These are phyloP conservation scores for Monomorium pharaonis DNA, from an alignment of 1,140 invertebrate genomes.

Conservation along the genomic window DNA sequence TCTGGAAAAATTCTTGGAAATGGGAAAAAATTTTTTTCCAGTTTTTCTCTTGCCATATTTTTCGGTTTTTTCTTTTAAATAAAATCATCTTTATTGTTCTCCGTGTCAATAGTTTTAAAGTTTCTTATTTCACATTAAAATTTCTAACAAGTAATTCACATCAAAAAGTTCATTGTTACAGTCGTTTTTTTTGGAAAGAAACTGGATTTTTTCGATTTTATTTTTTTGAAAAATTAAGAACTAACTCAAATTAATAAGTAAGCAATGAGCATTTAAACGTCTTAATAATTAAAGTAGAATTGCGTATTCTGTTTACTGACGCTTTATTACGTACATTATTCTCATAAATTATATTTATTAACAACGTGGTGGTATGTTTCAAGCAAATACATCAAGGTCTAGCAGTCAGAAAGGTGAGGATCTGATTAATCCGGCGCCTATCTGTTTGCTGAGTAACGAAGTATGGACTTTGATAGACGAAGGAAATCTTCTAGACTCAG, in stretches of 20 bases:
- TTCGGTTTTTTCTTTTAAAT: too few relatives aligned
- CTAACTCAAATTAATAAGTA: not conserved
- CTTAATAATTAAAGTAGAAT: not conserved
- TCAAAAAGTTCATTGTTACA: too few relatives aligned
- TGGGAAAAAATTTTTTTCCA: too few relatives aligned
- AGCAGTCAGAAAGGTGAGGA: constrained; percentile 79
- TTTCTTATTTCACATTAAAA: too few relatives aligned
- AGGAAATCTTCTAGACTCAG: constrained; percentile 86
- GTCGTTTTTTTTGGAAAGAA: too few relatives aligned
- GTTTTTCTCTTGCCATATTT: too few relatives aligned
- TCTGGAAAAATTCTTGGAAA: too few relatives aligned
- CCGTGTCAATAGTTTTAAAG: too few relatives aligned
- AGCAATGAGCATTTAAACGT: not conserved
- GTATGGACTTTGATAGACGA: constrained; percentile 80
- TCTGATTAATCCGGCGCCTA: constrained; percentile 79
- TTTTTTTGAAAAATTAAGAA: too few relatives aligned
- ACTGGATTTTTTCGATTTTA: too few relatives aligned
- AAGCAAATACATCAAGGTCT: constrained; percentile 76
- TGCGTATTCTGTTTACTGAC: not conserved
- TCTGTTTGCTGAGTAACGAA: constrained; percentile 81
- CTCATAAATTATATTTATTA: not conserved
- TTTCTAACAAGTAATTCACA: too few relatives aligned
- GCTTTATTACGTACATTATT: not conserved
- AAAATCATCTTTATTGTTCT: too few relatives aligned
- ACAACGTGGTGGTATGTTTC: constrained; percentile 20